Base-by-base conservation (phyloP, 2,888 invertebrate species). In the Andricus quercusramuli region DNA sequence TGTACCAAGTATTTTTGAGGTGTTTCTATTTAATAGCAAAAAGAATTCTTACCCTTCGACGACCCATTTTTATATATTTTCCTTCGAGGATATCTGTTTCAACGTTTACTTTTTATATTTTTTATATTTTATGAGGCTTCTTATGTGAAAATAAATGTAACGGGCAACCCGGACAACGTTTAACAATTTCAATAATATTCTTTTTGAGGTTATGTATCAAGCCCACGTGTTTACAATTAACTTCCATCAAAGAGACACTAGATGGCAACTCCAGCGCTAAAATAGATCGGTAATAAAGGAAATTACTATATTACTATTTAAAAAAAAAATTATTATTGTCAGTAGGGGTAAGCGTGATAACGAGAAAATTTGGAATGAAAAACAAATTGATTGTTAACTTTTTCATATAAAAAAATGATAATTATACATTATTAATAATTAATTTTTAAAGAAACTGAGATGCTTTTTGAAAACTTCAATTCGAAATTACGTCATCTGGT, bases 61-160 rank as follows among this genome's bases (percentile, higher is more conserved):
- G 85, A 78, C 83, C 82, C 83, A 85, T 84, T 77, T 77, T 80
- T 79, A 44, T n/a, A 56, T 56, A 56, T 56, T 2, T 9, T 56
- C 22, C 20, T 56, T 3, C n/a, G 0, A 9, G n/a, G 3, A 11
- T 8, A n/a, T 56, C 3, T 3, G 20, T 20, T 51, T n/a, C 6
- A n/a, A 51, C 51, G 51, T 51, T 51, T 5, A n/a, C 51, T n/a
- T 56, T 9, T 9, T 56, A 56, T 20, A 51, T 20, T n/a, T 56
- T 9, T 9, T 56, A 56, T 20, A 51, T 20, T 51, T 51, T 5
- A 20, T 1, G 17, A 47, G 5, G 15, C 0, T 47, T 47, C 0
- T 41, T 13, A 41, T 17, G 47, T 47, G 15, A 17, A 47, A 15
- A 3, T 17, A 17, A 17, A 17, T 2, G 41, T 3, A 41, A 41